Conservation (phyloP, 2,797 vertebrate species). For the Enoplosus armatus region DNA sequence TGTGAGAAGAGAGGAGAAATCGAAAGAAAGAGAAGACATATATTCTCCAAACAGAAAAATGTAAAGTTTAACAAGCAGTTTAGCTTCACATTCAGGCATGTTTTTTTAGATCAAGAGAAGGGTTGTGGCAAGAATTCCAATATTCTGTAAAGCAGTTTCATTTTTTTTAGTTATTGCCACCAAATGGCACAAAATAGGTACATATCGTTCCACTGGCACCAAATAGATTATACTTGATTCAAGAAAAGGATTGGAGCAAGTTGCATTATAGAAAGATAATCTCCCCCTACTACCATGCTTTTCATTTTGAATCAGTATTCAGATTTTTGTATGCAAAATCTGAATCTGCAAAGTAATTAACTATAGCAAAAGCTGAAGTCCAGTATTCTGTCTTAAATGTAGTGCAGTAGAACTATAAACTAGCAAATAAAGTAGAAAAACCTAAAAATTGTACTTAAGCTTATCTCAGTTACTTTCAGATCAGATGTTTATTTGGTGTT, state of each 20-base stretch:
- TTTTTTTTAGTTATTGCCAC: slow-evolving; percentile 8
- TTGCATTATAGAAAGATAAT: neutral
- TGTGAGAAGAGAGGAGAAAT: neutral
- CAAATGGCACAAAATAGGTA: neutral
- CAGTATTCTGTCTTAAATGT: neutral
- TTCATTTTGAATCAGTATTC: slow-evolving; percentile 11
- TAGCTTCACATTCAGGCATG: neutral
- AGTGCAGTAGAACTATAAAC: neutral
- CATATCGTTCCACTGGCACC: neutral
- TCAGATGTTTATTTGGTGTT: neutral
- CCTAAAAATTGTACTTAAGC: slow-evolving; percentile 12
- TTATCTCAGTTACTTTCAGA: neutral
- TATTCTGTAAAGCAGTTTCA: neutral
- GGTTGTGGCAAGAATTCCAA: neutral
- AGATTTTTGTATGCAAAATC: slow-evolving; percentile 13
- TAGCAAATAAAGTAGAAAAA: neutral
- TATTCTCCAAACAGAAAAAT: neutral
- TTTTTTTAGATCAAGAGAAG: slow-evolving; percentile 4
- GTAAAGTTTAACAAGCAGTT: slow-evolving; percentile 3
- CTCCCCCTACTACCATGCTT: neutral
- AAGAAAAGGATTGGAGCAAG: neutral
- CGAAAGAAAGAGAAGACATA: neutral
- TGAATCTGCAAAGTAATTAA: slow-evolving; percentile 5
- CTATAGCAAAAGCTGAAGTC: neutral
- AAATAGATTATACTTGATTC: slow-evolving; percentile 15